phyloP scores from a whole-genome alignment of 2,888 invertebrate genomes.

The Drosophila neonasuta region DNA sequence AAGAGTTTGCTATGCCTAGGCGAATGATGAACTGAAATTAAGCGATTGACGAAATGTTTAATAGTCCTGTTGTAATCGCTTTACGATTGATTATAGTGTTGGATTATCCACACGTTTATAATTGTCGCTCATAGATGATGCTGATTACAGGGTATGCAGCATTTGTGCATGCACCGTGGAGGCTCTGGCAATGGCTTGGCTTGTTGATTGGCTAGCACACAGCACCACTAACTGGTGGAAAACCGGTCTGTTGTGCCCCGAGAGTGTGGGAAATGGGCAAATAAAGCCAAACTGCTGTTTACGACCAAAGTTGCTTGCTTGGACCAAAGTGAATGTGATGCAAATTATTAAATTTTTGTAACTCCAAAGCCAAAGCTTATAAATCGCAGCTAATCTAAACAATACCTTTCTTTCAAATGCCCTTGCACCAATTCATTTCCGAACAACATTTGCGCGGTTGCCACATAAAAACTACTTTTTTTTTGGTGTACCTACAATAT shows the following conservation, averaged over 20 bases:
- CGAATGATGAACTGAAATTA: background rate
- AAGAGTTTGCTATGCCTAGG: background rate
- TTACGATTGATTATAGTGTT: background rate
- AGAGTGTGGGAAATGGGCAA: constrained; percentile 64
- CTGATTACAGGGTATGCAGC: constrained; percentile 22
- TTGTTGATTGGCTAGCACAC: constrained; percentile 42
- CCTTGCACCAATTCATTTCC: constrained; percentile 1
- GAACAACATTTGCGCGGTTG: background rate
- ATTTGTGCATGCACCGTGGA: constrained; percentile 15
- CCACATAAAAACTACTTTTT: background rate
- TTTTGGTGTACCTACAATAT: background rate
- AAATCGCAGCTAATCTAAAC: background rate
- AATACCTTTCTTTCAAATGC: constrained; percentile 7
- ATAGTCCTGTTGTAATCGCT: background rate
- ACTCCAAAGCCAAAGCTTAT: constrained; percentile 9
- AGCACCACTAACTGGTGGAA: constrained; percentile 32
- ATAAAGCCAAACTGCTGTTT: constrained; percentile 50
- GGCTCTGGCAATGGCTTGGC: constrained; percentile 14
- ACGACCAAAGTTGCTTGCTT: constrained; percentile 22
- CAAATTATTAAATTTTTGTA: constrained; percentile 53
- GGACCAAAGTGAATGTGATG: constrained; percentile 64
- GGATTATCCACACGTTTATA: background rate
- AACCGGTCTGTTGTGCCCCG: constrained; percentile 50
- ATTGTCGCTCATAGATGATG: background rate
- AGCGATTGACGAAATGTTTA: background rate